phyloP scores from a whole-genome alignment of 2,113 vertebrate genomes.

The Sinocyclocheilus maitianheensis region DNA sequence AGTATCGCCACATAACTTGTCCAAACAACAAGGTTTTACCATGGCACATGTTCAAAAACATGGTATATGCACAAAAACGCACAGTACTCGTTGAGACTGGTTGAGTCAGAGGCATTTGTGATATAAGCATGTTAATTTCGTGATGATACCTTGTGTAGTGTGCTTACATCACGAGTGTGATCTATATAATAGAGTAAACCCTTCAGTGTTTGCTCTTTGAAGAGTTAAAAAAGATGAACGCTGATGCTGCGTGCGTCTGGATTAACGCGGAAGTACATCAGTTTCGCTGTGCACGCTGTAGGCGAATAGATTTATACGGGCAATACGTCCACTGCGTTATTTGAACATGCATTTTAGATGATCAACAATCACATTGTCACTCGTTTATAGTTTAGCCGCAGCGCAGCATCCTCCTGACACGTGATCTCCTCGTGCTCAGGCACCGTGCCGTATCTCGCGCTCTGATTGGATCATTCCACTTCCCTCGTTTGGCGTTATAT shows the following conservation, averaged over 20 bases:
- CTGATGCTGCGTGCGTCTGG: not conserved
- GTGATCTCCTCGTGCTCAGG: constrained; percentile 25
- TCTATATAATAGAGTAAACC: not conserved
- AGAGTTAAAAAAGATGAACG: not conserved
- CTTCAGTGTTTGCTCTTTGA: not conserved
- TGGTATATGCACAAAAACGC: not conserved
- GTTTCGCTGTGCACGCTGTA: not conserved
- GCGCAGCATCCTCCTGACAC: constrained; percentile 20
- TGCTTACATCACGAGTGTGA: not conserved
- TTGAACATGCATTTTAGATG: not conserved
- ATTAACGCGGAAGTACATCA: constrained; percentile 19
- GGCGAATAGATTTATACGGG: not conserved
- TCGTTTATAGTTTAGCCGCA: not conserved
- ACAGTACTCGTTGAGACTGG: not conserved
- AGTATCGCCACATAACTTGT: not conserved
- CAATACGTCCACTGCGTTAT: not conserved
- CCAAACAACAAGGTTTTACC: not conserved
- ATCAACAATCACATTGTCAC: not conserved
- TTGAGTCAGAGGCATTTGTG: not conserved
- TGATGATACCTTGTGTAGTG: not conserved
- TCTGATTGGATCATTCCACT: constrained; percentile 40
- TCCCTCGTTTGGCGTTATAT: constrained; percentile 11
- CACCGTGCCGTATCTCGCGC: not conserved
- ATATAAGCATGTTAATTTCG: not conserved
- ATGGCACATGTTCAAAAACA: not conserved